Conservation (phyloP, 2,113 vertebrate species). For the Silurus meridionalis region DNA sequence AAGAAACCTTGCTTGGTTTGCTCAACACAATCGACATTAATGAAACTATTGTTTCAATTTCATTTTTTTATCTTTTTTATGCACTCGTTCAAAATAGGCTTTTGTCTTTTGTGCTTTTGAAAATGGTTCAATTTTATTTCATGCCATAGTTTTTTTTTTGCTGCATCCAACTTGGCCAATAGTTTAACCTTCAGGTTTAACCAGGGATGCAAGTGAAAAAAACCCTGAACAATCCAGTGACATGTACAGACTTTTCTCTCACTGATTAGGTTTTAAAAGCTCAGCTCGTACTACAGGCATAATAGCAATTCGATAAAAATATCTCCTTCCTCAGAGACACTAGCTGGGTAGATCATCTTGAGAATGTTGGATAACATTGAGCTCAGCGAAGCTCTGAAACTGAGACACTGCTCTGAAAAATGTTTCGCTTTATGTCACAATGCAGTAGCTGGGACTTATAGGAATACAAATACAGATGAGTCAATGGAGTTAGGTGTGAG, state of each 20-base stretch:
- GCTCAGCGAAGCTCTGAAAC: slow-evolving; percentile 16
- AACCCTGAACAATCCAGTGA: background rate
- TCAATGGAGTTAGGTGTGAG: too few relatives aligned
- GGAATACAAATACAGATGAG: too few relatives aligned
- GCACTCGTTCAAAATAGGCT: background rate
- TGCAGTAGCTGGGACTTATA: background rate
- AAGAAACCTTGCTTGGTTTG: slow-evolving; percentile 2
- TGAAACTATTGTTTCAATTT: background rate
- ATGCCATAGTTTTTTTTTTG: background rate
- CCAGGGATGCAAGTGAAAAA: background rate
- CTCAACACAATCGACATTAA: background rate
- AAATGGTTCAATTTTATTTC: background rate
- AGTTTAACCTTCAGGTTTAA: background rate
- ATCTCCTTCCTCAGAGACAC: slow-evolving; percentile 24
- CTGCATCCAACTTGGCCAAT: background rate
- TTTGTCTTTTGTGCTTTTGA: background rate
- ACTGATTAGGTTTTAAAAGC: background rate
- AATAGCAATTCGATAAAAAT: background rate
- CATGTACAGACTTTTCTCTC: background rate
- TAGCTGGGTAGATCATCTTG: slow-evolving; percentile 25
- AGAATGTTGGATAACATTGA: slow-evolving; percentile 33
- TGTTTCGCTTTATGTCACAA: background rate
- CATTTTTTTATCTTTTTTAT: background rate
- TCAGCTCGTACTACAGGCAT: background rate
- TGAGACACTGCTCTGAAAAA: background rate